Evolutionary conservation across 2,888 invertebrate genomes (phyloP).

Genomic region (Cyaniris semiargus): DNA sequence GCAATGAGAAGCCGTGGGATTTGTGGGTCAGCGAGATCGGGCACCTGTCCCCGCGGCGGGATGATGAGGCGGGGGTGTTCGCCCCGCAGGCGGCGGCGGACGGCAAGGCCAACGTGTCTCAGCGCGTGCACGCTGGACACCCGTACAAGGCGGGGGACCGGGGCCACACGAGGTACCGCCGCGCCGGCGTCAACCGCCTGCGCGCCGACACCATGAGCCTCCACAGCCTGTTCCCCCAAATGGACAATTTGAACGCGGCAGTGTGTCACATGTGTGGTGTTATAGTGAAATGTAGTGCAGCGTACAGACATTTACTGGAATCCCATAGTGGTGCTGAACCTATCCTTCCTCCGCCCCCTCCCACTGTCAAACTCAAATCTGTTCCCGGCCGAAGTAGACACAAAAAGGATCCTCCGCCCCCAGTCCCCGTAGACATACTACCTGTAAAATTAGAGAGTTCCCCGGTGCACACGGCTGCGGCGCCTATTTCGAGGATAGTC

Average conservation of each 20-base stretch:
- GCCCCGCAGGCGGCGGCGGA: conserved; percentile 60
- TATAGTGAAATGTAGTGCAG: conserved; percentile 88
- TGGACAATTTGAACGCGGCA: conserved; percentile 87
- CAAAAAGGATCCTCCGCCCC: conserved; percentile 68
- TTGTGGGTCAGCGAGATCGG: conserved; percentile 76
- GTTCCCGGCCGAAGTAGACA: conserved; percentile 60
- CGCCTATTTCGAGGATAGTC: conserved; percentile 67
- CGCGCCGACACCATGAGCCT: conserved; percentile 84
- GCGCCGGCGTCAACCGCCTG: conserved; percentile 77
- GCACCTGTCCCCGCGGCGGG: conserved; percentile 69
- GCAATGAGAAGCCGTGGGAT: conserved; percentile 78
- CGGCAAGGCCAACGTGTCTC: conserved; percentile 55
- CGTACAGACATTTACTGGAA: conserved; percentile 85
- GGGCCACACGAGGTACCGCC: conserved; percentile 54
- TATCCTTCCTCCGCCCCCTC: conserved; percentile 71
- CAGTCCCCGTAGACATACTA: conserved; percentile 60
- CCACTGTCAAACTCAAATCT: conserved; percentile 58
- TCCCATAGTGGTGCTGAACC: conserved; percentile 72
- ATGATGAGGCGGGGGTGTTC: conserved; percentile 60
- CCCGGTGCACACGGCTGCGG: conserved; percentile 62
- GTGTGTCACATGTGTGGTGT: conserved; percentile 89
- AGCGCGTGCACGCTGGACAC: conserved; percentile 56
- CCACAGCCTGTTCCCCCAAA: conserved; percentile 89
- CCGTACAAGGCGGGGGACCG: conserved; percentile 59
- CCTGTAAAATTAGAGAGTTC: conserved; percentile 66